Percentiles rank a stretch among this genome's conserved stretches.
These are phyloP conservation scores for Thera obeliscata DNA, from an alignment of 2,888 invertebrate species.

Conservation along the genomic window DNA sequence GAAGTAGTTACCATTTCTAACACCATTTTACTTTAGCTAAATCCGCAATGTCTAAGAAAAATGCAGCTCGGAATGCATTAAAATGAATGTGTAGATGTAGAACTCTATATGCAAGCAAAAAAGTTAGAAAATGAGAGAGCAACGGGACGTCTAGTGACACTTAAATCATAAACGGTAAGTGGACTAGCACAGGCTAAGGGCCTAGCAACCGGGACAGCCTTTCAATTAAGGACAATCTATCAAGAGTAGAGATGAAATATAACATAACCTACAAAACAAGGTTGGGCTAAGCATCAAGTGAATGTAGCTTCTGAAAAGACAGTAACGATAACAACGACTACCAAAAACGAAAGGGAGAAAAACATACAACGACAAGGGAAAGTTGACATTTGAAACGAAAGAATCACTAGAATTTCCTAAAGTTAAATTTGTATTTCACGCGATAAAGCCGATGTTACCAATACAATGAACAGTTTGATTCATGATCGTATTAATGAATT, in stretches of 20 bases:
- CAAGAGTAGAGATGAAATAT: neutral
- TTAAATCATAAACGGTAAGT: constrained; percentile 34
- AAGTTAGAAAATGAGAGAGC: constrained; percentile 31
- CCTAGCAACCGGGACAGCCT: constrained; percentile 1
- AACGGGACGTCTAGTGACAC: constrained; percentile 30
- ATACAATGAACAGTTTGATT: constrained; percentile 17
- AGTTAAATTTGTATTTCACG: too few relatives aligned
- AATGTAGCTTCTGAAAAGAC: too few relatives aligned
- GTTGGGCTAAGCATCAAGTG: too few relatives aligned
- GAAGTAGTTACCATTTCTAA: constrained; percentile 4
- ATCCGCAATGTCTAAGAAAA: constrained; percentile 23
- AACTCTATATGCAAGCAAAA: constrained; percentile 11
- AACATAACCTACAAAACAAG: neutral
- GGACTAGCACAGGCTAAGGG: constrained; percentile 26
- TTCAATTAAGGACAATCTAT: constrained; percentile 14
- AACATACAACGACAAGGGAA: neutral
- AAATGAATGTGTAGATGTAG: constrained; percentile 2
- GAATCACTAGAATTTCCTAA: neutral
- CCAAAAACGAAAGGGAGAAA: neutral
- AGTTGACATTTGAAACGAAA: neutral
- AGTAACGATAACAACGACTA: neutral
- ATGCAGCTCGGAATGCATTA: constrained; percentile 9
- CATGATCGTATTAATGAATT: constrained; percentile 29
- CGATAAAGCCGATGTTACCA: neutral
- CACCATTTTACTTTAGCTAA: neutral